Percentiles rank a stretch among this genome's conserved stretches.
Evolutionary conservation across 1,140 invertebrate species (phyloP).

Genomic region (Campoletis sonorensis): DNA sequence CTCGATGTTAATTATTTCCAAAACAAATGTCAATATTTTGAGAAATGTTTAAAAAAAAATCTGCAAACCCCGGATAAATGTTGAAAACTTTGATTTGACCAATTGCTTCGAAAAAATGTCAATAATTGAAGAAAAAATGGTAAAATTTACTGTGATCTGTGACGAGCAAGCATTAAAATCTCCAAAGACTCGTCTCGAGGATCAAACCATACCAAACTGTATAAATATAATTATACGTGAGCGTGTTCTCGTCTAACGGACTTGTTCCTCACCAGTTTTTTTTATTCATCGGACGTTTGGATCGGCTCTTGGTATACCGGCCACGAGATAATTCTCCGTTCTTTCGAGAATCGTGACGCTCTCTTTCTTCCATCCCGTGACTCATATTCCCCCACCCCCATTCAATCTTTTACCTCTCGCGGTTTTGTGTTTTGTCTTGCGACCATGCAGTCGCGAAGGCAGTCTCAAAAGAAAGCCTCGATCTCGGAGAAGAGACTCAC

Average conservation of each 20-base stretch:
- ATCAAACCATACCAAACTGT: too few relatives aligned
- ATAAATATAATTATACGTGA: not conserved
- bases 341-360: conserved; percentile 6
- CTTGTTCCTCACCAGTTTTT: not conserved
- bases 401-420: not conserved
- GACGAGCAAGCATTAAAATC: too few relatives aligned
- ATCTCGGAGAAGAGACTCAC: not conserved
- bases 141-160: too few relatives aligned
- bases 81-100: too few relatives aligned
- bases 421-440: conserved; percentile 2
- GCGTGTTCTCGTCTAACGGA: conserved; percentile 5
- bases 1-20: too few relatives aligned
- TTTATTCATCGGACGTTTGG: not conserved
- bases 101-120: too few relatives aligned
- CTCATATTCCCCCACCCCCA: not conserved
- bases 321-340: conserved; percentile 6
- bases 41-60: too few relatives aligned
- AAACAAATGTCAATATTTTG: too few relatives aligned
- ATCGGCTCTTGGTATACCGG: not conserved
- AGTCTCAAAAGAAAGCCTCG: not conserved
- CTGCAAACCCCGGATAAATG: too few relatives aligned
- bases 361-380: conserved; percentile 5
- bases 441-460: not conserved
- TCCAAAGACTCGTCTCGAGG: too few relatives aligned
- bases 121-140: too few relatives aligned